Evolutionary conservation across 2,113 vertebrate species (phyloP), one percentile per base, ranked within the genome.

Genomic region (Eublepharis macularius): DNA sequence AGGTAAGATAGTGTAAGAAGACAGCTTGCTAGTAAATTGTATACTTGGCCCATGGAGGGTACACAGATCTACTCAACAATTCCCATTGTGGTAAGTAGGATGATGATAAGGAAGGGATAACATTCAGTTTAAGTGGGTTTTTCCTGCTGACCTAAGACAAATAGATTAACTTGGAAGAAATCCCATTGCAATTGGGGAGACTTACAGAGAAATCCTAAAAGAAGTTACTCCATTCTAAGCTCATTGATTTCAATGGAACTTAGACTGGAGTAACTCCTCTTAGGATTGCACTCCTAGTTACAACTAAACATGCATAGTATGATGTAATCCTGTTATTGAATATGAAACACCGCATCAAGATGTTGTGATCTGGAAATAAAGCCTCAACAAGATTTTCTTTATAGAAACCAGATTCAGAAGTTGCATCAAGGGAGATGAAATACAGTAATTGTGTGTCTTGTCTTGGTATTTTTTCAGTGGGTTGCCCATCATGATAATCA

Each of bases 401-500:
- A 9, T 65, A 43, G 60, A 80, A 80, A 29, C 4, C 43, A 45
- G 1, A 6, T 74, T 81, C 49, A n/a, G 70, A 76, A 66, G 5
- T 60, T 81, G 16, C 41, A 74, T 14, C 47, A 77, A 75, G 13
- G 2, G 81, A 82, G 41, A 3, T 85, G 43, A 12, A n/a, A 5
- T 47, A 21, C 1, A 41, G 51, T 83, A 81, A 88, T 49, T 10
- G 70, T 80, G 80, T 83, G 32, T 57, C 17, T 80, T 84, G 60
- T 1, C 77, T 73, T 86, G 36, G 86, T 83, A 92, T 82, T n/a
- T 96, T 87, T 86, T 89, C 92, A 99, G 99, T 85, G 99, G 98
- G 10, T 96, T 99, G 85, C 98, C 99, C 4, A 85, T 99, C 76
- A 99, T 99, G 99, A 96, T 99, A 90, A 97, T 99, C 93, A 97